Evolutionary conservation across 2,888 invertebrate species (phyloP).

Genomic region (Smittia aterrima): DNA sequence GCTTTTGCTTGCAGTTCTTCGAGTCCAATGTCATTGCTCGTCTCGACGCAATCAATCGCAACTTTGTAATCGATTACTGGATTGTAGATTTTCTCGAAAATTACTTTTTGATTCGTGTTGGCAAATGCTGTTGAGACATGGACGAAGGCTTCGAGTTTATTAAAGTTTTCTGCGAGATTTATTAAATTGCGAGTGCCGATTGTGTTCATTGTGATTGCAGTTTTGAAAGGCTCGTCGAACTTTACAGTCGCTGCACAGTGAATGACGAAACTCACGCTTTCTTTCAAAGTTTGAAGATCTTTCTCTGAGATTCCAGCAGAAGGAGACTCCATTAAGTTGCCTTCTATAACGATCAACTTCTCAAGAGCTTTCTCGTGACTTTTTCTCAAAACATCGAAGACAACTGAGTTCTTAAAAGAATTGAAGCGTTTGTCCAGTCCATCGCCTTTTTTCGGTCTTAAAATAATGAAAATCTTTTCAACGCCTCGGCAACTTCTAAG

Average conservation of each 20-base stretch:
- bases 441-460: conserved; percentile 42
- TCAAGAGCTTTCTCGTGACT: neutral
- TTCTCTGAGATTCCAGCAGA: neutral
- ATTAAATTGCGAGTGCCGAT: conserved; percentile 43
- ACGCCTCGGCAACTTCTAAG: conserved; percentile 45
- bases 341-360: neutral
- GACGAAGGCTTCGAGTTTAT: conserved; percentile 49
- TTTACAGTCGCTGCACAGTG: conserved; percentile 59
- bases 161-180: conserved; percentile 42
- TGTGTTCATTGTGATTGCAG: conserved; percentile 44
- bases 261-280: conserved; percentile 54
- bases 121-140: conserved; percentile 60
- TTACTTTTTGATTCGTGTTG: conserved; percentile 56
- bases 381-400: conserved; percentile 37
- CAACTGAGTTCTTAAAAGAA: conserved; percentile 36
- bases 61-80: conserved; percentile 44
- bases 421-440: conserved; percentile 41
- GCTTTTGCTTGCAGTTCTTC: conserved; percentile 28
- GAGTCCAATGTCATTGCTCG: conserved; percentile 4
- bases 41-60: conserved; percentile 39
- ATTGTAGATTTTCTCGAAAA: conserved; percentile 56
- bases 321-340: conserved; percentile 15
- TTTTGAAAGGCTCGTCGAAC: conserved; percentile 57
- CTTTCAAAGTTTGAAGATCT: conserved; percentile 23
- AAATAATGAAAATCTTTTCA: conserved; percentile 43